Conservation (phyloP, 2,113 vertebrate genomes). For the Stercorarius parasiticus region DNA sequence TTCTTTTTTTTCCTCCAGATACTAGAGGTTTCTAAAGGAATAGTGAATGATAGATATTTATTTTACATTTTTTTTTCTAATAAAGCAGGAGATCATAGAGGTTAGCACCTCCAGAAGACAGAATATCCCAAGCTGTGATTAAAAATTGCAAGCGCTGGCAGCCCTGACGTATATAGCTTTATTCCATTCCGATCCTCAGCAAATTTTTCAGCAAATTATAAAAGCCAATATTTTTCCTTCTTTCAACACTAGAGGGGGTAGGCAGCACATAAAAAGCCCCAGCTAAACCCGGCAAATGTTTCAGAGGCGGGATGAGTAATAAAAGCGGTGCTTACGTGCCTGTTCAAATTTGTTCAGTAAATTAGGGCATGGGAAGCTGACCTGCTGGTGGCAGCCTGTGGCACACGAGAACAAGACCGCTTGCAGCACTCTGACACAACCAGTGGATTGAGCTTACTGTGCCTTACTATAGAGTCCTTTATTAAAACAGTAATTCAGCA, state of each 20-base stretch:
- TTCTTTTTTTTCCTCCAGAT: neutral
- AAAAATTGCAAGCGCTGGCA: neutral
- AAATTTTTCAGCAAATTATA: neutral
- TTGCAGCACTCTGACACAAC: neutral
- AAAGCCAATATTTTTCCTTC: neutral
- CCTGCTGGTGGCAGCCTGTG: neutral
- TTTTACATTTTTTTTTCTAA: neutral
- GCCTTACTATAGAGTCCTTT: neutral
- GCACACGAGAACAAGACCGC: neutral
- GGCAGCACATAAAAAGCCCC: neutral
- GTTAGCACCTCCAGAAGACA: neutral
- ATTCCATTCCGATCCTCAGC: neutral
- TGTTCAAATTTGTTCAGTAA: neutral
- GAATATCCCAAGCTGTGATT: neutral
- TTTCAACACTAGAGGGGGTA: conserved; percentile 44
- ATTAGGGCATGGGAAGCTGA: neutral
- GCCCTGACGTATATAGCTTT: neutral
- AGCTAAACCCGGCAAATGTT: neutral
- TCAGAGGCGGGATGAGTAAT: neutral
- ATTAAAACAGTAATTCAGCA: neutral
- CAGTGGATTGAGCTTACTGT: neutral
- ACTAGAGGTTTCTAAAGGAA: neutral
- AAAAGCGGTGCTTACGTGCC: neutral
- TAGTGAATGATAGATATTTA: neutral
- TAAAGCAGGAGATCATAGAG: neutral